A percentile compares a stretch with the other conserved stretches of the same genome.
phyloP scores from a whole-genome alignment of 2,113 vertebrate genomes.

The Indri indri region DNA sequence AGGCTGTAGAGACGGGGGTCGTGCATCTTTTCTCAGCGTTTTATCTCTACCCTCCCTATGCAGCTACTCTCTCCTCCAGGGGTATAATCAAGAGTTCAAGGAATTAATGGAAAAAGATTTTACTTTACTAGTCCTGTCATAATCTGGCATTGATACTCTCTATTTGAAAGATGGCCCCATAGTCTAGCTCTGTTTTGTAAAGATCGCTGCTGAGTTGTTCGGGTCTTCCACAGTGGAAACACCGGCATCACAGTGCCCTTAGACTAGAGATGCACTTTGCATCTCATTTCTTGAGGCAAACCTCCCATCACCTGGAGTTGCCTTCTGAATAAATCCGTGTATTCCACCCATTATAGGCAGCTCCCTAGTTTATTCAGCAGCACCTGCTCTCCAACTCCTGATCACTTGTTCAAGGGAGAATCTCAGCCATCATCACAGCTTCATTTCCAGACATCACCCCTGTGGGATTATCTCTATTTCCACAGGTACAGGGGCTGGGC shows the following conservation, averaged over 20 bases:
- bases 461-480: background rate
- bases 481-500: background rate
- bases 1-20: background rate
- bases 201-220: background rate
- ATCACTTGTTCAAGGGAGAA: background rate
- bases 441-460: background rate
- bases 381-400: background rate
- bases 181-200: accelerated
- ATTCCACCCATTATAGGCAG: background rate
- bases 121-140: background rate
- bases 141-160: background rate
- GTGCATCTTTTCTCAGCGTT: background rate
- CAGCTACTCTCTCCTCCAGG: background rate
- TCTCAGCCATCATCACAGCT: too few species aligned
- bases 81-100: background rate
- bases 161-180: background rate
- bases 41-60: background rate
- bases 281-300: background rate
- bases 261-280: too few species aligned
- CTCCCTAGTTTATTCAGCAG: background rate
- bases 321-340: background rate
- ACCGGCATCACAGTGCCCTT: background rate
- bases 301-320: background rate
- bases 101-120: background rate
- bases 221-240: background rate